Percentiles rank a stretch among this genome's conserved stretches.
Conservation (phyloP, 2,113 vertebrate genomes). For the Myiozetetes cayanensis region DNA sequence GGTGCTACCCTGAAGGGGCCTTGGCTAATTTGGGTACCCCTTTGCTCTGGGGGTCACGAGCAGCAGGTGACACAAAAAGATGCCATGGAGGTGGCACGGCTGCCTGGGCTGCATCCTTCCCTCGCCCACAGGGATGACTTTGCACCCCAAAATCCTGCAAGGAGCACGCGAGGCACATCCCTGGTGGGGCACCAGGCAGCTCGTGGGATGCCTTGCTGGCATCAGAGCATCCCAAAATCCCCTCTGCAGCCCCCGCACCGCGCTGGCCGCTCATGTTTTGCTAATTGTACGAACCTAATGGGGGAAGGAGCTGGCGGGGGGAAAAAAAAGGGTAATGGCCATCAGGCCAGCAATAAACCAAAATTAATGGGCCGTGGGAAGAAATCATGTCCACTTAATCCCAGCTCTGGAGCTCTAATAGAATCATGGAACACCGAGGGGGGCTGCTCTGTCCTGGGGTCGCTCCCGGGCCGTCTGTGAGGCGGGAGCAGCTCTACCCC, state of each 20-base stretch:
- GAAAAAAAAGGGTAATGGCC: conserved; percentile 73
- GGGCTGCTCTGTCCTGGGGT: conserved; percentile 35
- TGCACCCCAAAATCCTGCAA: background rate
- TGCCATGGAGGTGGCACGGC: rapidly evolving
- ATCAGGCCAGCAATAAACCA: conserved; percentile 82
- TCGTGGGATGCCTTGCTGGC: background rate
- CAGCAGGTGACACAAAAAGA: background rate
- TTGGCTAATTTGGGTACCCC: background rate
- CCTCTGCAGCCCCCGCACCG: background rate
- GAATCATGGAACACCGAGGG: conserved; percentile 60
- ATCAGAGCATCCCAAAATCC: background rate
- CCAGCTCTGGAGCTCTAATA: conserved; percentile 73
- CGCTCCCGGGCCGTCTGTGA: conserved; percentile 51
- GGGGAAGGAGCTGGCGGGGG: conserved; percentile 69
- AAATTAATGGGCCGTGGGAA: conserved; percentile 80
- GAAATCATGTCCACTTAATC: conserved; percentile 82
- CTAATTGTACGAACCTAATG: conserved; percentile 81
- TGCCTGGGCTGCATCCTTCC: rapidly evolving
- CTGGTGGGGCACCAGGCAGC: rapidly evolving
- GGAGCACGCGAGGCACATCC: rapidly evolving
- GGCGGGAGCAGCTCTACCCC: conserved; percentile 36
- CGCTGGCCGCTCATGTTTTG: conserved; percentile 55
- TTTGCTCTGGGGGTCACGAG: rapidly evolving
- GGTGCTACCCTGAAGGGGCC: background rate
- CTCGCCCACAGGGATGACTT: rapidly evolving